Percentiles rank a stretch among this genome's conserved stretches.
Conservation (phyloP, 2,113 vertebrate species). For the Tupaia tana region DNA sequence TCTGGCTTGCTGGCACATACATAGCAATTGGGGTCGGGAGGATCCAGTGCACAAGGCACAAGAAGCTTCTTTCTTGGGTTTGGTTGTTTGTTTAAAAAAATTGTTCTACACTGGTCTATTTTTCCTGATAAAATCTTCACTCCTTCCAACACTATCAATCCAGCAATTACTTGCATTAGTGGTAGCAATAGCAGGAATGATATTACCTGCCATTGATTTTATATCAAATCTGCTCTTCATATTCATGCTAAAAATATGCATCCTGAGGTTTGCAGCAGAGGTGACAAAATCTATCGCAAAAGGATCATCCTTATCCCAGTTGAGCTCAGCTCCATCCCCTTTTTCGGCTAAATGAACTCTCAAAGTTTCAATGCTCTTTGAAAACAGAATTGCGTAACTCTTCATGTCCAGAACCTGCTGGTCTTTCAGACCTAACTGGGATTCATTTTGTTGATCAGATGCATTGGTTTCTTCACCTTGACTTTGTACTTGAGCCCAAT, state of each 20-base stretch:
- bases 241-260: conserved; percentile 99
- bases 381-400: conserved; percentile 93
- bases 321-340: conserved; percentile 93
- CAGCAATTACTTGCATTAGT: conserved; percentile 98
- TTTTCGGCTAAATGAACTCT: conserved; percentile 92
- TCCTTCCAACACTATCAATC: conserved; percentile 96
- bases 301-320: conserved; percentile 99
- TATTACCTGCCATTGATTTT: conserved; percentile 99
- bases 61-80: conserved; percentile 98
- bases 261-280: conserved; percentile 95
- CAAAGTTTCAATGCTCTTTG: conserved; percentile 94
- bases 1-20: conserved; percentile 97
- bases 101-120: conserved; percentile 95
- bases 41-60: conserved; percentile 95
- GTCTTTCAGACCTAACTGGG: conserved; percentile 91
- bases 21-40: conserved; percentile 93
- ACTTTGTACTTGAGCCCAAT: conserved; percentile 94
- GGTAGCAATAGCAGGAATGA: conserved; percentile 99
- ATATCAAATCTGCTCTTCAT: conserved; percentile 99
- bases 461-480: conserved; percentile 85
- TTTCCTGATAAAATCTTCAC: conserved; percentile 96
- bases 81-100: conserved; percentile 98
- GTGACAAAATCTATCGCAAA: conserved; percentile 99
- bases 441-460: conserved; percentile 87
- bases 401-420: conserved; percentile 95